Conservation (phyloP, 2,888 invertebrate genomes). For the Apotomis betuletana region DNA sequence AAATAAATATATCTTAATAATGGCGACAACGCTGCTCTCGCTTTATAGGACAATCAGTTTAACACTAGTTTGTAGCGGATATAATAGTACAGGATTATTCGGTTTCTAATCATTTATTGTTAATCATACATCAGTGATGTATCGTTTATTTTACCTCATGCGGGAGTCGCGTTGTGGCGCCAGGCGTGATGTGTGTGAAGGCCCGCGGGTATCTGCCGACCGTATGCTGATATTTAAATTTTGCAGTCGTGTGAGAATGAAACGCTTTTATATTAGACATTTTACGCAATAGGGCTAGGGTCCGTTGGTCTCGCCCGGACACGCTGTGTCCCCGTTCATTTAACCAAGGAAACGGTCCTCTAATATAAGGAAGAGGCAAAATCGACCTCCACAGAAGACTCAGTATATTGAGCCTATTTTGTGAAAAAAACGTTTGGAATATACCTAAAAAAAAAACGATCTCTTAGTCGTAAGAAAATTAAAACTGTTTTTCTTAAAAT, state of each 20-base stretch:
- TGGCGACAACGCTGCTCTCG: slow-evolving; percentile 34
- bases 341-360: background rate
- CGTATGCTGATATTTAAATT: slow-evolving; percentile 58
- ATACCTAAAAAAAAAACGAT: slow-evolving; percentile 45
- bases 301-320: slow-evolving; percentile 55
- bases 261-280: slow-evolving; percentile 74
- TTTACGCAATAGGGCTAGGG: slow-evolving; percentile 58
- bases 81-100: slow-evolving; percentile 32
- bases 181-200: slow-evolving; percentile 45
- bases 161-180: slow-evolving; percentile 30
- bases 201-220: slow-evolving; percentile 60
- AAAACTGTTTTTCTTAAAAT: slow-evolving; percentile 38
- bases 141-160: slow-evolving; percentile 28
- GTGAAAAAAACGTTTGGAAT: slow-evolving; percentile 29
- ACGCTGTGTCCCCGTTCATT: slow-evolving; percentile 7
- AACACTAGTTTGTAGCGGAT: slow-evolving; percentile 33
- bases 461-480: slow-evolving; percentile 61
- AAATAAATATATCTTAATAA: slow-evolving; percentile 54
- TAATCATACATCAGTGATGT: slow-evolving; percentile 27
- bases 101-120: slow-evolving; percentile 22
- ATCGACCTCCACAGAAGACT: slow-evolving; percentile 12
- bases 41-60: slow-evolving; percentile 33
- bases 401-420: slow-evolving; percentile 15
- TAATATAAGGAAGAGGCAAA: background rate
- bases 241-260: slow-evolving; percentile 71